Base-by-base conservation (phyloP, 2,113 vertebrate species). In the Pipa parva region DNA sequence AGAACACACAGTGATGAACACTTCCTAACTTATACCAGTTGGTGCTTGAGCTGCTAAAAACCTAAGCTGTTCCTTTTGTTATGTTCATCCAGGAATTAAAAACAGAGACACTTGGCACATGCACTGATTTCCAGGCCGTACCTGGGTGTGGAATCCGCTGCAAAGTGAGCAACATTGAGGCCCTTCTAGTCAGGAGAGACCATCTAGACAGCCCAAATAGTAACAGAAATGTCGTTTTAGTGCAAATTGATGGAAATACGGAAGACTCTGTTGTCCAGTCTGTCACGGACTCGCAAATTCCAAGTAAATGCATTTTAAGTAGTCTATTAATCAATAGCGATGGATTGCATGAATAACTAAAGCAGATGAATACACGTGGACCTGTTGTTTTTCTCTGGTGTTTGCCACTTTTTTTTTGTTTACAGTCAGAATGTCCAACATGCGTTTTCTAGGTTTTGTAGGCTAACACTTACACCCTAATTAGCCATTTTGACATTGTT, bases 81-180 rank as follows among this genome's bases (percentile, higher is more conserved):
- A 42, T 39, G 36, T 67, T 31, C n/a, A 22, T 8, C 22, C 75
- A 98, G 97, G 93, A 93, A 39, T 80, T 99, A 58, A 81, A 87
- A 9, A 85, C 85, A 0, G 94, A 97, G 73, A 86, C 84, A 33
- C 87, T 99, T 48, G 97, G 97, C 15, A 87, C 91, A 0, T 98
- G 97, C 71, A 86, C 84, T 10, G 94, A 98, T 84, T 98, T 99
- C 64, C 95, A 95, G 75, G 88, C 96, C 0, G 94, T 99, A 59
- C 92, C 97, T 1, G 97, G 96, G 63, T 99, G 97, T 18, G 97
- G 97, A 28, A 89, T 99, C 72, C 87, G 88, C 55, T 99, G 97
- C 81, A 92, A 87, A 86, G 93, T 99, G 75, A 90, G 86, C 81
- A 97, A 94, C 77, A 91, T 91, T 1, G 94, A 97, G 80, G 76